Evolutionary conservation across 37 sponge, comb jelly and placozoan species (phyloP), one percentile per base, ranked within the genome.

Genomic region (Crambe crambe): DNA sequence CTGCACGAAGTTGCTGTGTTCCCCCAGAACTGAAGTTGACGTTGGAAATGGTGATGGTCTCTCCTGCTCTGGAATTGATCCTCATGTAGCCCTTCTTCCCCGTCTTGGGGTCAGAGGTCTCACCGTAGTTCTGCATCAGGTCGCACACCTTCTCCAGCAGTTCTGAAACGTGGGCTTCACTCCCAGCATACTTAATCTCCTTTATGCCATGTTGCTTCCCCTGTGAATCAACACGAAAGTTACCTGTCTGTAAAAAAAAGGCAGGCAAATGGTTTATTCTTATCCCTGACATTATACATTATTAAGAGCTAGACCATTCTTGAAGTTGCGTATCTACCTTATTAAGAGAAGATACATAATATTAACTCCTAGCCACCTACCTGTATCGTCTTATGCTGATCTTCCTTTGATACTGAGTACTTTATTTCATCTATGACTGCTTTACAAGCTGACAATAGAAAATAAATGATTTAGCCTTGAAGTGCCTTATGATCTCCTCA

Each of bases 91-190:
- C 75, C 60, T 82, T 86, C 65, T 63, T 26, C 0, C 91, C 91
- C 32, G 85, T 89, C 54, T 62, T 39, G 26, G 73, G 76, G 37
- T 90, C 91, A 21, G 83, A 77, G 56, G 87, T 79, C 56, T 72
- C 66, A 18, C 89, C 91, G 40, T 90, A 90, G 56, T 83, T 80
- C 34, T 74, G 84, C 90, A 90, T 90, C 58, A 70, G 47, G 37
- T 68, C 86, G 68, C 91, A 90, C 26, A 90, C 82, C 0, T 29
- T 63, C 72, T 90, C 91, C 73, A 86, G 25, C 29, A 90, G 75
- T 66, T 90, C 87, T 2, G 65, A 81, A 37, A 90, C 30, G 70
- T 90, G 91, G 6, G 67, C 61, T 47, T 86, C 87, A 40, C 91
- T 90, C 17, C 91, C 91, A 1, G 91, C 91, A 56, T 57, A 74